Evolutionary conservation across 1,140 invertebrate species (phyloP).

Genomic region (Gryllus bimaculatus): DNA sequence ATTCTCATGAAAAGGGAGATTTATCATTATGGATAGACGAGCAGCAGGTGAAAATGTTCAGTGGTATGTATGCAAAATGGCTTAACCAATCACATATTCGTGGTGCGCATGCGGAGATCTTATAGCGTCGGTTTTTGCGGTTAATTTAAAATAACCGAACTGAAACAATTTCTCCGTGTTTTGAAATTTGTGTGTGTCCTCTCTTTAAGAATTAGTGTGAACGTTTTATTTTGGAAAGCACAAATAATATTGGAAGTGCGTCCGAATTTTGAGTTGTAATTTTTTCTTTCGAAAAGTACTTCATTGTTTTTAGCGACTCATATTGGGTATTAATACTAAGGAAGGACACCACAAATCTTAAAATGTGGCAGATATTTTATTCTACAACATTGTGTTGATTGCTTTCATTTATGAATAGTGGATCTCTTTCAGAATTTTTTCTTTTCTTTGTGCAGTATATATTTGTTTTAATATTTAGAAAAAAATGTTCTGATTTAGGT

Average conservation of each 20-base stretch:
- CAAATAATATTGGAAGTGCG: too few species aligned
- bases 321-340: too few species aligned
- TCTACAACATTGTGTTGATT: too few species aligned
- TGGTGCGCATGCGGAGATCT: background rate
- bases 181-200: background rate
- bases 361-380: too few species aligned
- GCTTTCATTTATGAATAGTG: too few species aligned
- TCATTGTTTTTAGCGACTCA: too few species aligned
- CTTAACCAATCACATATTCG: constrained; percentile 7
- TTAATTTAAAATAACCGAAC: background rate
- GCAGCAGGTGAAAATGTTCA: constrained; percentile 80
- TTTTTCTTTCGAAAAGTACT: too few species aligned
- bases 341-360: too few species aligned
- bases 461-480: background rate
- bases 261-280: too few species aligned
- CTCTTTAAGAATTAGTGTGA: too few species aligned
- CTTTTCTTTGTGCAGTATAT: background rate
- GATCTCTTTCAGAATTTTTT: background rate
- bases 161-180: constrained; percentile 11
- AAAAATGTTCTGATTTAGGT: constrained; percentile 41
- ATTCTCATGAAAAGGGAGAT: constrained; percentile 38
- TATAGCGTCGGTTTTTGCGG: background rate
- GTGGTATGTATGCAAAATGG: constrained; percentile 49
- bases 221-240: too few species aligned
- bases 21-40: constrained; percentile 81